Base-by-base conservation (phyloP, 2,888 invertebrate genomes). In the Lasioglossum lativentre region DNA sequence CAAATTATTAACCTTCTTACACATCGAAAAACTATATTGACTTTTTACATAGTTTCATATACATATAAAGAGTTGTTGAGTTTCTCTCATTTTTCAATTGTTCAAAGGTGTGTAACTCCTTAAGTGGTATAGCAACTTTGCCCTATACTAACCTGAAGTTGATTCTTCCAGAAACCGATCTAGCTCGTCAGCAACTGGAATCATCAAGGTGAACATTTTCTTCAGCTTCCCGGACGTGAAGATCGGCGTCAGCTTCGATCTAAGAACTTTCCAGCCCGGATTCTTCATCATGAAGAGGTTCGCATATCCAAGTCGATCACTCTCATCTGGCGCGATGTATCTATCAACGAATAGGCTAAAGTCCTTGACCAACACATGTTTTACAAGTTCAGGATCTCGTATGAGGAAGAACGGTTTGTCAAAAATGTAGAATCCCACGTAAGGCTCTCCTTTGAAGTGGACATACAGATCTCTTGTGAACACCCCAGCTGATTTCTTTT, bases 271-370 rank as follows among this genome's bases (percentile, higher is more conserved):
- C 96, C 96, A 96, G 0, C 93, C 83, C 0, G 95, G 95, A 92
- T 95, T 95, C n/a, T 94, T 95, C 0, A 95, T 89, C 74, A 95
- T 91, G 86, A 96, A 96, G 1, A 96, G 84, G 91, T 95, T 96
- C 16, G 94, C 91, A 0, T 90, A 93, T 12, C 95, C 96, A 14
- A 96, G 75, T 0, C 91, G 83, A 89, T 96, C 96, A 0, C 86
- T 72, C 52, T 94, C 92, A 0, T 93, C 92, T 80, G 95, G 94
- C 2, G 88, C n/a, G 0, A 75, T 83, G 85, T 85, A 92, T 80
- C 95, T 94, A 83, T 96, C 94, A 0, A 92, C 82, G 86, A 96
- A 96, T 19, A 92, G 92, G 83, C 94, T 93, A 66, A 96, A 96
- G 80, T 96, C 96, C 73, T 95, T 96, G 3, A 96, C 94, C 30